Evolutionary conservation across 2,797 vertebrate genomes (phyloP).

Genomic region (Halcyon badia): DNA sequence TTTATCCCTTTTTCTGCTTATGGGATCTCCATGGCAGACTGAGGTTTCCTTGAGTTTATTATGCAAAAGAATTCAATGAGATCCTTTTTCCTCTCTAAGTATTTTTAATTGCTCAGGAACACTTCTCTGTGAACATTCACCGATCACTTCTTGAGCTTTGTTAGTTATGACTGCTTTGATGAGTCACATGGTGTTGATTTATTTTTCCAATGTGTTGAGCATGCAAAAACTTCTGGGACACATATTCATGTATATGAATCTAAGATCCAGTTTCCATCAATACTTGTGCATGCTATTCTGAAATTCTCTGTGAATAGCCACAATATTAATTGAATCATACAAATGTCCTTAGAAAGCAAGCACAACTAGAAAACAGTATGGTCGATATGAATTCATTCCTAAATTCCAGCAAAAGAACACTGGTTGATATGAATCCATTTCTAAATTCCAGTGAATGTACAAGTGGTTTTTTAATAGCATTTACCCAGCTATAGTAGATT

Average conservation of each 20-base stretch:
- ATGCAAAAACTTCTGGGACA: not conserved
- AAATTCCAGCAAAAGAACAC: constrained; percentile 10
- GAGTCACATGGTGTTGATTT: constrained; percentile 59
- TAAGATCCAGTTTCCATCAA: constrained; percentile 23
- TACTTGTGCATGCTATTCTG: not conserved
- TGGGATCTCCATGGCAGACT: constrained; percentile 50
- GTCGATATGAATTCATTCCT: not conserved
- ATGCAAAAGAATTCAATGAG: constrained; percentile 44
- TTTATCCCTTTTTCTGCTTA: constrained; percentile 60
- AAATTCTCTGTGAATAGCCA: constrained; percentile 38
- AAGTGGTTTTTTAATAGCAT: not conserved
- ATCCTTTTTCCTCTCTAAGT: constrained; percentile 57
- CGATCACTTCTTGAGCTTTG: constrained; percentile 41
- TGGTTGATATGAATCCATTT: not conserved
- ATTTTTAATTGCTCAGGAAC: constrained; percentile 59
- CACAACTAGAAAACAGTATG: not conserved
- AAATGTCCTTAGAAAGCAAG: constrained; percentile 35
- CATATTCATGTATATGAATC: constrained; percentile 1
- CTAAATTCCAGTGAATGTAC: not conserved
- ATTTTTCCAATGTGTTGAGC: constrained; percentile 13
- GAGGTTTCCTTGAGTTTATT: constrained; percentile 61
- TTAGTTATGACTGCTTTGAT: constrained; percentile 53
- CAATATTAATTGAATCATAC: not conserved
- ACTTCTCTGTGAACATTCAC: constrained; percentile 28
- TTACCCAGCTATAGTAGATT: not conserved